A percentile compares a stretch with the other conserved stretches of the same genome.
Evolutionary conservation across 1,140 invertebrate species (phyloP).

Genomic region (Papilio polyxenes): DNA sequence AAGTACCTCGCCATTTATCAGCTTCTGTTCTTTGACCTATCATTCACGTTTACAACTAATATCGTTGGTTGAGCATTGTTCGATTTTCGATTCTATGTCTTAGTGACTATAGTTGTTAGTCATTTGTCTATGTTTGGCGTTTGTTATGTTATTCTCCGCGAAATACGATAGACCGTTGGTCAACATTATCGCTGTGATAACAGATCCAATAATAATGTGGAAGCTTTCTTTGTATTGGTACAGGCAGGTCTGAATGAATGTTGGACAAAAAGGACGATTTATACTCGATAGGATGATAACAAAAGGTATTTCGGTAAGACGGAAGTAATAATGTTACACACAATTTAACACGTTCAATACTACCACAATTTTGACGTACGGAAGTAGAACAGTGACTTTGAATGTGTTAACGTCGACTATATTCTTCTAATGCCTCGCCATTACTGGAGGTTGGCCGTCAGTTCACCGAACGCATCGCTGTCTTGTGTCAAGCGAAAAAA

Average conservation of each 20-base stretch:
- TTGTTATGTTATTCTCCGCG: constrained; percentile 46
- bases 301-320: not conserved
- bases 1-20: constrained; percentile 51
- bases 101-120: constrained; percentile 45
- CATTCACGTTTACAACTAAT: constrained; percentile 45
- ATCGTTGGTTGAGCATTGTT: constrained; percentile 16
- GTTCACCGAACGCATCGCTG: too few species aligned
- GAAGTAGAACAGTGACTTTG: too few species aligned
- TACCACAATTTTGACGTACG: not conserved
- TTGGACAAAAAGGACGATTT: constrained; percentile 11
- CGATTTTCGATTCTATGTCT: constrained; percentile 44
- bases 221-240: constrained; percentile 63
- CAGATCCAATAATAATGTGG: constrained; percentile 63
- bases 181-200: constrained; percentile 68
- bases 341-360: not conserved
- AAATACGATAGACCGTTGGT: constrained; percentile 49
- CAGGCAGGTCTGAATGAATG: constrained; percentile 37
- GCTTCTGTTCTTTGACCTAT: constrained; percentile 70
- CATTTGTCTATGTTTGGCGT: constrained; percentile 34
- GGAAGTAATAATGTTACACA: not conserved
- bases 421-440: too few species aligned
- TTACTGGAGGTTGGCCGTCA: too few species aligned
- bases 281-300: not conserved
- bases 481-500: too few species aligned
- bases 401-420: too few species aligned